Conservation (phyloP, 2,113 vertebrate species). For the Corythornis vintsioides region DNA sequence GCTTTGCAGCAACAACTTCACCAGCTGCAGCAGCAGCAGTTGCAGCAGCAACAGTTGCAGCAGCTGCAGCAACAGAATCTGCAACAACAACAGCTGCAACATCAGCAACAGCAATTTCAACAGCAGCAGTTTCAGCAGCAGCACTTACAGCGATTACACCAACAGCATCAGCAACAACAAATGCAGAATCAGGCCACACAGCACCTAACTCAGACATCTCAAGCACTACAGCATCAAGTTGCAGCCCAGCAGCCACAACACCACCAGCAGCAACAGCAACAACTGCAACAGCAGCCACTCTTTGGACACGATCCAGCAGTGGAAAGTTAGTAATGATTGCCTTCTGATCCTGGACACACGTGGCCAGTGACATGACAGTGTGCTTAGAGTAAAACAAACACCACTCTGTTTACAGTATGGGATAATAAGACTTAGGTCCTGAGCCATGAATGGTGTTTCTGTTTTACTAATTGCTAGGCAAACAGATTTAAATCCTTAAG, state of each 20-base stretch:
- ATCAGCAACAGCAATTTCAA: slow-evolving; percentile 74
- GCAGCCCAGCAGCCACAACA: slow-evolving; percentile 77
- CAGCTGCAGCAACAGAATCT: slow-evolving; percentile 81
- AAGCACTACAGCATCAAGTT: slow-evolving; percentile 77
- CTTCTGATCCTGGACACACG: neutral
- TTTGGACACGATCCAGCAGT: slow-evolving; percentile 91
- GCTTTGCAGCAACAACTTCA: slow-evolving; percentile 82
- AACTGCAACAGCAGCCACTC: slow-evolving; percentile 80
- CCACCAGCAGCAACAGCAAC: slow-evolving; percentile 70
- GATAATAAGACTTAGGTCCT: neutral
- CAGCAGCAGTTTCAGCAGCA: slow-evolving; percentile 82
- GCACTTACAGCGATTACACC: slow-evolving; percentile 71
- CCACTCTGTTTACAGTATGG: neutral
- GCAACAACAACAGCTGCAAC: slow-evolving; percentile 78
- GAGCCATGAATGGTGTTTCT: too few species aligned
- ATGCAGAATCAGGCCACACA: slow-evolving; percentile 72
- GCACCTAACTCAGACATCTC: slow-evolving; percentile 67
- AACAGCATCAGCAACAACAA: slow-evolving; percentile 76
- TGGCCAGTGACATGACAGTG: neutral
- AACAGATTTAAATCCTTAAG: neutral
- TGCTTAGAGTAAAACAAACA: neutral
- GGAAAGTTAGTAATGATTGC: slow-evolving; percentile 85
- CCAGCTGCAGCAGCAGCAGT: slow-evolving; percentile 77
- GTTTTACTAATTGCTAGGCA: neutral
- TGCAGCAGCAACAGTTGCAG: slow-evolving; percentile 78